Base-by-base conservation (phyloP, 2,113 vertebrate genomes). In the Puntigrus tetrazona region DNA sequence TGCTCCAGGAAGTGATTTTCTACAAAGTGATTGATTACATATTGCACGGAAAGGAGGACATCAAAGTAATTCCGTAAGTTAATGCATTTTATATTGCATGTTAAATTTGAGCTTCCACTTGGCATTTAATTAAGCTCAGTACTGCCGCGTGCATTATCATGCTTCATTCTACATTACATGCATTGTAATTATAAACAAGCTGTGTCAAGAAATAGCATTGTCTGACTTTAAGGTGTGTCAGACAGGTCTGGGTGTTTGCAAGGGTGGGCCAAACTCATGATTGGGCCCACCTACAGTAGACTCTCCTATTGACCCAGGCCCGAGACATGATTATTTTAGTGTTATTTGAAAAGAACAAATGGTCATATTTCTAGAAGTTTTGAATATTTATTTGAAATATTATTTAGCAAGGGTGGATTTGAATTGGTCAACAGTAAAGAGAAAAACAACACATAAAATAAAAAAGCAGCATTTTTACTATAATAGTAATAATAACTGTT, bases 11-110 rank as follows among this genome's bases (percentile, higher is more conserved):
- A 94, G 85, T 95, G 1, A 89, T 88, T 81, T 95, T 95, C 89
- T 95, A 95, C 92, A 95, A 95, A 89, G 74, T 94, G 87, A 95
- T 95, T 34, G 94, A 95, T 89, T 95, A 95, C 87, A 95, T 95
- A 83, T 91, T 95, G 1, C 95, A 95, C 18, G 95, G 95, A 52
- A 95, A 95, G 87, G 95, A 95, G 77, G 95, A 95, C 86, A 95
- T 95, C 87, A 95, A 95, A 94, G 95, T 95, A 86, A 94, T 95
- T 80, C 92, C 95, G 95, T 95, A 83, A 95, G 95, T 94, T 50
- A 45, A 38, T 25, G 1, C 34, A 34, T 31, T 55, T 84, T 86
- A 57, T 65, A 82, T 83, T 27, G 27, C 16, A 52, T 78, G 52
- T 29, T 52, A 50, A 47, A 47, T 61, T 41, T 81, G n/a, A 81